Evolutionary conservation across 2,888 invertebrate species (phyloP), one percentile per base, ranked within the genome.

Genomic region (Alloplasta piceator): DNA sequence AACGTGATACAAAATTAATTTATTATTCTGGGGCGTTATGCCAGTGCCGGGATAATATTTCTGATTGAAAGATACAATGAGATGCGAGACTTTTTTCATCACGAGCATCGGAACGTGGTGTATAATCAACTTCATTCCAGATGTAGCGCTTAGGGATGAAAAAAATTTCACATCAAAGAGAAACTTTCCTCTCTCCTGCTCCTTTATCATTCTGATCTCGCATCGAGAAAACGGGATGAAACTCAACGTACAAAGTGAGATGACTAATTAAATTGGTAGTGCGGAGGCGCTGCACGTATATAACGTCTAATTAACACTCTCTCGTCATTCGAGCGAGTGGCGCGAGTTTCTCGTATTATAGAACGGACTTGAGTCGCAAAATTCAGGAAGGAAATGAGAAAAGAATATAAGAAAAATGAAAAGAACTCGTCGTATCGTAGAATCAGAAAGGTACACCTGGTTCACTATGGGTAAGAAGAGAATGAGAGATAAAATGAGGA

Each of bases 261-360:
- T 61, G 66, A 66, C 75, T 75, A 71, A 75, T 75, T 71, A 71
- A 80, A 67, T 74, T 16, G 48, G 52, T 26, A 70, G 46, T 48
- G 26, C 58, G 46, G 7, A 52, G 41, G 64, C 43, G 64, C 38
- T 43, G 63, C 36, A 58, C 52, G 64, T 71, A 38, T 71, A 71
- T 71, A 26, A 26, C 26, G 46, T 55, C 66, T 66, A 52, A 75
- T 75, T 75, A 71, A 66, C 60, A 71, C 71, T 55, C 61, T 66
- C 26, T 48, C 26, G 66, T 61, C 36, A 55, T 64, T 3, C 55
- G 41, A 16, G 41, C 46, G 38, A 52, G 26, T 3, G 3, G 26
- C 26, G 36, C 61, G 61, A 71, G 41, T 72, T 76, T 67, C 38
- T 61, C 66, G 6, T 66, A 58, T 61, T 61, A 12, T 9, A 41